These are phyloP conservation scores for Ceyx erithaca DNA, from an alignment of 2,797 vertebrate genomes.

Conservation along the genomic window DNA sequence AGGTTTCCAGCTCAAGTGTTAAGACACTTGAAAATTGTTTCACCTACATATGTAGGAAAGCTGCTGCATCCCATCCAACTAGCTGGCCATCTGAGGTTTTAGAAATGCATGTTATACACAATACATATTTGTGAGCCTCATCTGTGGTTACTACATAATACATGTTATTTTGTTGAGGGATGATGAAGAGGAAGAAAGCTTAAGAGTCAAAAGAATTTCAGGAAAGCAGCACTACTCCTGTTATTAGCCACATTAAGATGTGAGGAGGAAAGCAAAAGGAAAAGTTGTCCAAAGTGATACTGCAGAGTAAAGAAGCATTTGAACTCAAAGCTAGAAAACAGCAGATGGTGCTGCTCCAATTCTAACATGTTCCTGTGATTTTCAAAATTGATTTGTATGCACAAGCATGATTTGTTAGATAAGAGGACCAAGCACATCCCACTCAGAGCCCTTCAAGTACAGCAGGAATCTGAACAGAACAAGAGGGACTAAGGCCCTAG, in stretches of 20 bases:
- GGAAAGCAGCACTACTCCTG: not conserved
- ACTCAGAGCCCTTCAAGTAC: not conserved
- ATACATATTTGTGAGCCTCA: not conserved
- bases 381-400: not conserved
- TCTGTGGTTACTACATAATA: not conserved
- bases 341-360: not conserved
- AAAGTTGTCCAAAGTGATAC: not conserved
- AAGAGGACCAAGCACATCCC: not conserved
- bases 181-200: not conserved
- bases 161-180: not conserved
- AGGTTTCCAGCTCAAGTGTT: not conserved
- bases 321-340: not conserved
- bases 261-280: not conserved
- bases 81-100: not conserved
- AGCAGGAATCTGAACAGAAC: not conserved
- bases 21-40: slow-evolving; percentile 1
- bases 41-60: not conserved
- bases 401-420: not conserved
- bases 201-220: not conserved
- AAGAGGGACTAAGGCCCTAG: too few species aligned
- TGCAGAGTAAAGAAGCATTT: not conserved
- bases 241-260: not conserved
- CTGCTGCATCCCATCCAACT: not conserved
- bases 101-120: not conserved
- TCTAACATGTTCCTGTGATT: not conserved